Percentiles rank a stretch among this genome's conserved stretches.
These are phyloP conservation scores for Nothoprocta pentlandii DNA, from an alignment of 2,113 vertebrate genomes.

Conservation along the genomic window DNA sequence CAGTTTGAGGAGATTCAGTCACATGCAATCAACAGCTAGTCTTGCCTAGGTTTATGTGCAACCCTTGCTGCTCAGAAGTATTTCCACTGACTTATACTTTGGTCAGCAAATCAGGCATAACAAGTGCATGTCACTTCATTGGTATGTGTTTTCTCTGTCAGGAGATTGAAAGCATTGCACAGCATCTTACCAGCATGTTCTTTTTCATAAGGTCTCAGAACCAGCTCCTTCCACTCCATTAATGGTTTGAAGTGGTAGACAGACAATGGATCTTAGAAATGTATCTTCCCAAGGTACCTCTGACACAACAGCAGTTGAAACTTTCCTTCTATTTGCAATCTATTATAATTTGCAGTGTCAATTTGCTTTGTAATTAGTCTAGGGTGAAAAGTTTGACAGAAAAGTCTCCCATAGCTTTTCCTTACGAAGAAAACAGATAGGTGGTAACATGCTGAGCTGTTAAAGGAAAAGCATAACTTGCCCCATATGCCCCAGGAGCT, in stretches of 20 bases:
- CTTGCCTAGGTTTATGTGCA: not conserved
- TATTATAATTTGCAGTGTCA: not conserved
- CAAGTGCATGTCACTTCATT: rapidly evolving
- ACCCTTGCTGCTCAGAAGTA: rapidly evolving
- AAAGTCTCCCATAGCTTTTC: conserved; percentile 1
- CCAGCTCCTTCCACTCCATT: not conserved
- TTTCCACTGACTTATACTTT: not conserved
- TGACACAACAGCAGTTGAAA: not conserved
- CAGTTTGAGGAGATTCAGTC: not conserved
- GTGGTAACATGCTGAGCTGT: too few relatives aligned
- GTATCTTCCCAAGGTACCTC: not conserved
- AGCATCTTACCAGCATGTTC: rapidly evolving
- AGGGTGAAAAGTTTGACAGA: conserved; percentile 17
- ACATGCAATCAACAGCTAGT: not conserved
- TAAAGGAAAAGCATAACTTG: too few relatives aligned
- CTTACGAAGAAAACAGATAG: too few relatives aligned
- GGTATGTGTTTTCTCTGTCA: rapidly evolving
- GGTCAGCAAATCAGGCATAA: rapidly evolving
- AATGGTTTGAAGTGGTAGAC: not conserved
- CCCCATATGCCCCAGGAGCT: too few relatives aligned
- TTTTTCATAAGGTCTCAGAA: rapidly evolving
- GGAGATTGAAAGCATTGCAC: not conserved
- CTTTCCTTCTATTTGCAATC: conserved; percentile 18
- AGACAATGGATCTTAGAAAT: rapidly evolving
- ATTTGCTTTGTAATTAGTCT: not conserved